Percentiles rank a stretch among this genome's conserved stretches.
These are phyloP conservation scores for Chrysocyon brachyurus DNA, from an alignment of 2,797 vertebrate genomes.

Conservation along the genomic window DNA sequence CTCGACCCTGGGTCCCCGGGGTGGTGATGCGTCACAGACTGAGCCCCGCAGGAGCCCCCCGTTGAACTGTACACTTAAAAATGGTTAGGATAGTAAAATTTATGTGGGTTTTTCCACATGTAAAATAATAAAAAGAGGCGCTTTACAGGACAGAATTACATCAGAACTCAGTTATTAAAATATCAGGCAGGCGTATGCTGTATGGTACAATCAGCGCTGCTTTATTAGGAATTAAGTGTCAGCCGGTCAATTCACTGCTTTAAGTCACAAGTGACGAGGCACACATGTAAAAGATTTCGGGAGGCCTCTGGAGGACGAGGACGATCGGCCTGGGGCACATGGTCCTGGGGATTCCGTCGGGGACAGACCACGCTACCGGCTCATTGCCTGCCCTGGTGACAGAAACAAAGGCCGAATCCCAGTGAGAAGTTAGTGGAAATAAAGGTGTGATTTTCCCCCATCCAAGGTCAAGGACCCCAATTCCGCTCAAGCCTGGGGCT, in stretches of 20 bases:
- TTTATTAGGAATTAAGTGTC: neutral
- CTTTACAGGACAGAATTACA: neutral
- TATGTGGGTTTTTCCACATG: neutral
- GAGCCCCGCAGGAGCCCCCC: too few relatives aligned
- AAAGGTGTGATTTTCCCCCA: neutral
- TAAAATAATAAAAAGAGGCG: neutral
- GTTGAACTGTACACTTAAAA: neutral
- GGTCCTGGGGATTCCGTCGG: neutral
- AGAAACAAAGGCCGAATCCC: constrained; percentile 22
- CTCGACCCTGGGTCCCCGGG: too few relatives aligned
- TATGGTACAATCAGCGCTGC: neutral
- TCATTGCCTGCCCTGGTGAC: neutral
- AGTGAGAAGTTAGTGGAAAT: neutral
- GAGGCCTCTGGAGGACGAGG: too few relatives aligned
- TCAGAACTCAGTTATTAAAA: neutral
- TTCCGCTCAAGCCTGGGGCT: neutral
- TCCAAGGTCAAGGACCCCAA: neutral
- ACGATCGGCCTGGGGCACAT: too few relatives aligned
- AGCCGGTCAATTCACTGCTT: neutral
- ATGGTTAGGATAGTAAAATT: neutral
- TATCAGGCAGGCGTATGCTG: neutral
- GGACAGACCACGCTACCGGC: neutral
- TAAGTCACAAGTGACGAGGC: neutral
- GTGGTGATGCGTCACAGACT: too few relatives aligned
- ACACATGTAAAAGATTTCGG: neutral